phyloP scores from a whole-genome alignment of 2,797 vertebrate genomes.

The Gila robusta region DNA sequence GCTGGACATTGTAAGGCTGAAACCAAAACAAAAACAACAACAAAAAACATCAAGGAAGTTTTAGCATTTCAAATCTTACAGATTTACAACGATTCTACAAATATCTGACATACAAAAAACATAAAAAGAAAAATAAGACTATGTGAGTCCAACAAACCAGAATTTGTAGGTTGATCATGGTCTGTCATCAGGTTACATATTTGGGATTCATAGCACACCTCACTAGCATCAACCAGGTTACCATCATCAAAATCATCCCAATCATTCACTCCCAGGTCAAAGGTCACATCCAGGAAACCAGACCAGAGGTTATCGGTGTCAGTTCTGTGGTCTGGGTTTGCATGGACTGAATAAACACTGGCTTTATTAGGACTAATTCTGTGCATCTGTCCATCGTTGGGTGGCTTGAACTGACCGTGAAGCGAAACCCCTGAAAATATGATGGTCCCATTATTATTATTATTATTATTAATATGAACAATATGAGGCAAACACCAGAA shows the following conservation, averaged over 20 bases:
- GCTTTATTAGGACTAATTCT: constrained; percentile 57
- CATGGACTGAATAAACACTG: constrained; percentile 56
- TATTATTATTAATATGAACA: neutral
- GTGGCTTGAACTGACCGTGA: neutral
- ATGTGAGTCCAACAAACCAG: constrained; percentile 56
- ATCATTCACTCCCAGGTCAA: constrained; percentile 87
- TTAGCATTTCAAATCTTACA: neutral
- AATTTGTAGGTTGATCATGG: constrained; percentile 50
- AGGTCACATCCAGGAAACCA: constrained; percentile 78
- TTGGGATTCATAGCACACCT: constrained; percentile 61
- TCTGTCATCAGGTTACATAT: neutral
- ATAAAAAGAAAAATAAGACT: neutral
- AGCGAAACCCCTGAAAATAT: constrained; percentile 60
- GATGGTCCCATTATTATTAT: neutral
- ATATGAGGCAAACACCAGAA: neutral
- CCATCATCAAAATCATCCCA: constrained; percentile 92
- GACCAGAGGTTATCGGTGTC: constrained; percentile 70
- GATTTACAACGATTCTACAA: neutral
- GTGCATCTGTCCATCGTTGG: constrained; percentile 37
- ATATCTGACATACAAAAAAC: neutral
- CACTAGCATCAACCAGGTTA: constrained; percentile 79
- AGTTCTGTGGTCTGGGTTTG: constrained; percentile 63
- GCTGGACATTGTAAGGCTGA: constrained; percentile 35
- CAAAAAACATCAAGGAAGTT: neutral
- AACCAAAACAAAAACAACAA: constrained; percentile 49